Percentiles rank a stretch among this genome's conserved stretches.
Conservation (phyloP, 1,140 invertebrate genomes). For the Mya arenaria region DNA sequence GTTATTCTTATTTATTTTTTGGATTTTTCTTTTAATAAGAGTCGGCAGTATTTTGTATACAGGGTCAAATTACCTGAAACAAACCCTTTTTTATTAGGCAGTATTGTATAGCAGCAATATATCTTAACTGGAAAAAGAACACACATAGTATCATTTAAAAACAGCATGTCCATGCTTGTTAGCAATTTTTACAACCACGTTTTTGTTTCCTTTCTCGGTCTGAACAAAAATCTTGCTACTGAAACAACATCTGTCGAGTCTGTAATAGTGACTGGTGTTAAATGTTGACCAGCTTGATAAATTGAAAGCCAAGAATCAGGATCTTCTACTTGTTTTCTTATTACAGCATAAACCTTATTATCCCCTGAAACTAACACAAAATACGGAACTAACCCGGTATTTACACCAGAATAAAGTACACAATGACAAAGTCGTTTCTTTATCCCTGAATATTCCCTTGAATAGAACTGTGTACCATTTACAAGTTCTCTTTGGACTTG, state of each 20-base stretch:
- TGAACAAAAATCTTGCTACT: constrained; percentile 35
- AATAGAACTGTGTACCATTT: constrained; percentile 21
- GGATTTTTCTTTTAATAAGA: no score
- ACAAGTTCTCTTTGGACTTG: constrained; percentile 1
- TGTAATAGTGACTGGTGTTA: constrained; percentile 35
- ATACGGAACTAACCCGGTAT: constrained; percentile 30
- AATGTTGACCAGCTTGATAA: constrained; percentile 22
- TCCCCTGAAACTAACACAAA: constrained; percentile 20
- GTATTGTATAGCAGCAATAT: no score
- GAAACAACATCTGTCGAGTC: constrained; percentile 33
- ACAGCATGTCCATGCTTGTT: constrained; percentile 30
- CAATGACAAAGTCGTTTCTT: constrained; percentile 25
- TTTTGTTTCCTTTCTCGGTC: constrained; percentile 15
- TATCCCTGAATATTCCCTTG: constrained; percentile 23
- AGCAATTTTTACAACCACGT: constrained; percentile 32
- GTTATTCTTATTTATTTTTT: no score
- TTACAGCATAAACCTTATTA: constrained; percentile 32
- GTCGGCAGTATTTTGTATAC: no score
- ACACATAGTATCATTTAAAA: constrained; percentile 28
- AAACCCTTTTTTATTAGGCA: no score
- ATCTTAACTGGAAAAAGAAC: no score
- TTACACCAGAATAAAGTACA: constrained; percentile 24
- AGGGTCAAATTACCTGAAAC: no score
- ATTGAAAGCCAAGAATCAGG: constrained; percentile 32
- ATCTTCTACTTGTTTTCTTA: constrained; percentile 11